Evolutionary conservation across 1,140 invertebrate species (phyloP).

Genomic region (Armadillidium nasatum): DNA sequence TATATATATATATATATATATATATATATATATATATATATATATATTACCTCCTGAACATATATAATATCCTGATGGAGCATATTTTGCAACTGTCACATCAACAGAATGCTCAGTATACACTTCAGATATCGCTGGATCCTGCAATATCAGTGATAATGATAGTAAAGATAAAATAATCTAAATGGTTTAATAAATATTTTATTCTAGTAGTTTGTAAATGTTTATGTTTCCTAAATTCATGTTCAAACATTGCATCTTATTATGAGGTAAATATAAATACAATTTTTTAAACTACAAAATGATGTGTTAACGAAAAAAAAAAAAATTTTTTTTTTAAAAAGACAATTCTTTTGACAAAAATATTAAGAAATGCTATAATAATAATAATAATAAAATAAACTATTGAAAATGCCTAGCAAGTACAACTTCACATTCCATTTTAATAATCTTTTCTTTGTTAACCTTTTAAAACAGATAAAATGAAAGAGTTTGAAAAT

Average conservation of each 20-base stretch:
- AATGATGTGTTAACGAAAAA: no score
- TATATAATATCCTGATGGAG: conserved; percentile 97
- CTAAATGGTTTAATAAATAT: no score
- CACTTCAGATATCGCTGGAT: conserved; percentile 86
- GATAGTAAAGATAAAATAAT: no score
- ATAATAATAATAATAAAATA: no score
- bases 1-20: not conserved
- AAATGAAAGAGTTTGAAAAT: not conserved
- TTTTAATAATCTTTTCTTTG: not conserved
- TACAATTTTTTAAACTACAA: not conserved
- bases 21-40: not conserved
- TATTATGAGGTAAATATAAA: not conserved
- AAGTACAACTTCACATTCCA: not conserved
- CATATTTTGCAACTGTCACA: conserved; percentile 96
- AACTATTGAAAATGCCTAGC: not conserved
- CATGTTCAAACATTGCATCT: not conserved
- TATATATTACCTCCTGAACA: conserved; percentile 83
- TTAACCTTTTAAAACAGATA: not conserved
- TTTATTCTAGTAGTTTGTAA: no score
- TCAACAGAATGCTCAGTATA: conserved; percentile 94
- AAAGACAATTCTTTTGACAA: no score
- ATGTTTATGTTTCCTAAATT: no score
- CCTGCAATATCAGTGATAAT: conserved; percentile 56
- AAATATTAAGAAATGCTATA: no score
- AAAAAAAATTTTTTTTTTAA: no score